Conservation (phyloP, 2,113 vertebrate species). For the Cariama cristata region DNA sequence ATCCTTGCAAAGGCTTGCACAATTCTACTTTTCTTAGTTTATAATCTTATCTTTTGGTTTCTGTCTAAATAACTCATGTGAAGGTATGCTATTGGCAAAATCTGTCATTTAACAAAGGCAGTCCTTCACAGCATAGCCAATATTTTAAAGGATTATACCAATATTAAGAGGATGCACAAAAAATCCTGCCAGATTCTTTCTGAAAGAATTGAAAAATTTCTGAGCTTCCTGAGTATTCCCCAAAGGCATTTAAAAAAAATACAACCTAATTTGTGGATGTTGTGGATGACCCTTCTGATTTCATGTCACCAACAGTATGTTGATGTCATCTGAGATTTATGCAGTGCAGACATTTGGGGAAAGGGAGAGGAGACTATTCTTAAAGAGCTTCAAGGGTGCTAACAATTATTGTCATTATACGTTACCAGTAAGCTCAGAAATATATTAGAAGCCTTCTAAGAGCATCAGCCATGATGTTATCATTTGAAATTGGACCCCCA, state of each 20-base stretch:
- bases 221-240: not conserved
- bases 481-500: not conserved
- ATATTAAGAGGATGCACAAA: not conserved
- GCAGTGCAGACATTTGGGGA: not conserved
- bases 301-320: not conserved
- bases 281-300: not conserved
- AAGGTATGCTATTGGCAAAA: not conserved
- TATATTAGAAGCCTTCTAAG: slow-evolving; percentile 28
- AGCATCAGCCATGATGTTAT: slow-evolving; percentile 25
- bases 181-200: not conserved
- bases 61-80: not conserved
- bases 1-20: not conserved
- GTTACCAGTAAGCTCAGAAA: slow-evolving; percentile 36
- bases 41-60: not conserved
- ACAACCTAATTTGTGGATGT: not conserved
- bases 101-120: not conserved
- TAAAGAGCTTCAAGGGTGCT: not conserved
- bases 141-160: not conserved
- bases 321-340: not conserved
- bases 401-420: not conserved
- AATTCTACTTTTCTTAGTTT: not conserved
- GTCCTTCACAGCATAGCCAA: not conserved
- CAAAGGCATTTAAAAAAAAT: not conserved
- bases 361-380: not conserved
- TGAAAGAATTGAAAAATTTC: not conserved